Conservation (phyloP, 2,888 invertebrate species). For the Lasioglossum villosulum region DNA sequence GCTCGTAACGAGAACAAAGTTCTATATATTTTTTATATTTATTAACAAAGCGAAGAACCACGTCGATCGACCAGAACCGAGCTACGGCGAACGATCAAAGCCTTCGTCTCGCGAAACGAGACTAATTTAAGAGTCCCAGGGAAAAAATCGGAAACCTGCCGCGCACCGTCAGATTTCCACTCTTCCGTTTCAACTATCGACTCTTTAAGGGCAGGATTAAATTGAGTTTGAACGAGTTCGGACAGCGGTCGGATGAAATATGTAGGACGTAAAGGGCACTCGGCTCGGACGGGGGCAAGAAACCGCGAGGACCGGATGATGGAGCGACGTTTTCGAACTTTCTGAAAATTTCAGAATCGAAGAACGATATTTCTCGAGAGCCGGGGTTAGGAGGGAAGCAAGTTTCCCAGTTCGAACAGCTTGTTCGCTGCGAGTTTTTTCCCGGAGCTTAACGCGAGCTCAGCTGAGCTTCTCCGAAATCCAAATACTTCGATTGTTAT, state of each 20-base stretch:
- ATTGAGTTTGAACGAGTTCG: slow-evolving; percentile 66
- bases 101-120: slow-evolving; percentile 39
- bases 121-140: slow-evolving; percentile 30
- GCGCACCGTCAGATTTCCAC: slow-evolving; percentile 5
- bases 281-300: slow-evolving; percentile 33
- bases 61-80: slow-evolving; percentile 46
- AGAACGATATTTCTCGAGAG: slow-evolving; percentile 54
- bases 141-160: slow-evolving; percentile 34
- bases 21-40: neutral
- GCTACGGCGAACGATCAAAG: slow-evolving; percentile 58
- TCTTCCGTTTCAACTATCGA: slow-evolving; percentile 12
- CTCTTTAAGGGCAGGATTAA: slow-evolving; percentile 61
- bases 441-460: neutral
- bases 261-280: slow-evolving; percentile 53
- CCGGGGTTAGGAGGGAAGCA: neutral
- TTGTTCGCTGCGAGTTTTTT: neutral
- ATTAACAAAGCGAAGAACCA: neutral
- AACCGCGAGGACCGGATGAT: slow-evolving; percentile 35
- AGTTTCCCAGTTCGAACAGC: neutral
- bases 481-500: too few species aligned
- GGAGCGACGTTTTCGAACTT: slow-evolving; percentile 56
- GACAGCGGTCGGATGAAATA: slow-evolving; percentile 61
- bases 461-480: neutral
- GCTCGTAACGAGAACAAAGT: neutral
- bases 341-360: slow-evolving; percentile 57